Percentiles rank a stretch among this genome's conserved stretches.
Conservation (phyloP, 2,113 vertebrate species). For the Megaleporinus macrocephalus region DNA sequence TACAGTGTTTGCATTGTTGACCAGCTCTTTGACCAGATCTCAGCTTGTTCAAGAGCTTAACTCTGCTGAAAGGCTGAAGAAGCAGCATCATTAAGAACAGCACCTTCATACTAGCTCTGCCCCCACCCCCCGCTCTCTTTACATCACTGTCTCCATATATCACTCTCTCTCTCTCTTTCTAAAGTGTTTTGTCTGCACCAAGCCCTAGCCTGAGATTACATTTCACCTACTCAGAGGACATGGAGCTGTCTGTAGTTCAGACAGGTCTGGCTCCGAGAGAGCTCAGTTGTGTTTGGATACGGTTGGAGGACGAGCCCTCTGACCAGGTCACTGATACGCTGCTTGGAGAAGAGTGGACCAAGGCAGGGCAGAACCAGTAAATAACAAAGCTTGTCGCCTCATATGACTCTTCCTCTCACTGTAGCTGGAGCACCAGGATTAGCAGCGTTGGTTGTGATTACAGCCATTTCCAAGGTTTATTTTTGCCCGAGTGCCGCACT, state of each 20-base stretch:
- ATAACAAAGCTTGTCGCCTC: slow-evolving; percentile 1
- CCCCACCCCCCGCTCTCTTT: neutral
- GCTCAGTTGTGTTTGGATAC: slow-evolving; percentile 37
- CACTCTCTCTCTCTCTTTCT: slow-evolving; percentile 26
- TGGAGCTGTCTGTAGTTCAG: slow-evolving; percentile 51
- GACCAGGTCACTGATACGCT: slow-evolving; percentile 46
- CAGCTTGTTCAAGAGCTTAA: too few species aligned
- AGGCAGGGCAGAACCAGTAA: neutral
- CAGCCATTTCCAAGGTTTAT: slow-evolving; percentile 39
- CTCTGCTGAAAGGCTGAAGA: slow-evolving; percentile 16
- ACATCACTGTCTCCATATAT: slow-evolving; percentile 12
- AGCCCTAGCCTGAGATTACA: slow-evolving; percentile 63
- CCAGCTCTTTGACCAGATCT: too few species aligned
- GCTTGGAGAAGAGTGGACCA: slow-evolving; percentile 53
- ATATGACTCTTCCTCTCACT: slow-evolving; percentile 1
- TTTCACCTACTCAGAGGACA: slow-evolving; percentile 75
- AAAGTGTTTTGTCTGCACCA: slow-evolving; percentile 34
- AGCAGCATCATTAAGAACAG: neutral
- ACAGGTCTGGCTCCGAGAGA: slow-evolving; percentile 58
- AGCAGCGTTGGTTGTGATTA: slow-evolving; percentile 31
- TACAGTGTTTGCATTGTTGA: too few species aligned
- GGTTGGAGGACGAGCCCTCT: slow-evolving; percentile 50
- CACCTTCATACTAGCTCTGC: neutral
- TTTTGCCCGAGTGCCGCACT: slow-evolving; percentile 40
- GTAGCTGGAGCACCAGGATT: slow-evolving; percentile 15